These are phyloP conservation scores for Sebastes cheni DNA, from an alignment of 2,797 vertebrate species.

Conservation along the genomic window DNA sequence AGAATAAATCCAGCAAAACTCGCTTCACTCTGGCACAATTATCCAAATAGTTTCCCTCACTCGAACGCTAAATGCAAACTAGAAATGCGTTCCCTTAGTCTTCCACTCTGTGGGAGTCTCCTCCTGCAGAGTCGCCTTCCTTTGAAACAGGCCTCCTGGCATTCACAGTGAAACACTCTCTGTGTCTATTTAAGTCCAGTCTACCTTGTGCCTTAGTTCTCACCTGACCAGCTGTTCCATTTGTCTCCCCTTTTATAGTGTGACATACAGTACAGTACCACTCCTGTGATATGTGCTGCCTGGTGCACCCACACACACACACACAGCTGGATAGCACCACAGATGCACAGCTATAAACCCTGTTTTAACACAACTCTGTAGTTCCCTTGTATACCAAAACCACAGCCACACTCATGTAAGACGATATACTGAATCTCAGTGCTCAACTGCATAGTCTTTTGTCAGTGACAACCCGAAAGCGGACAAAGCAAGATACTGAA, in stretches of 20 bases:
- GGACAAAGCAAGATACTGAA: slow-evolving; percentile 9
- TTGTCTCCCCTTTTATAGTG: slow-evolving; percentile 23
- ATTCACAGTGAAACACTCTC: slow-evolving; percentile 11
- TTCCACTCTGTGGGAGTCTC: slow-evolving; percentile 20
- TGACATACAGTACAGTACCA: not conserved
- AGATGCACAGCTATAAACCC: not conserved
- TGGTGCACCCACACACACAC: not conserved
- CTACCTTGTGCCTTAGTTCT: slow-evolving; percentile 1
- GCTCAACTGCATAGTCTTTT: not conserved
- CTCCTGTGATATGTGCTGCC: slow-evolving; percentile 9
- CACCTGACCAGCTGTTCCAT: slow-evolving; percentile 31
- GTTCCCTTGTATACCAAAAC: not conserved
- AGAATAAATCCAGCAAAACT: not conserved
- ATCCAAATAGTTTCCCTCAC: not conserved
- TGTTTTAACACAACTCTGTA: not conserved
- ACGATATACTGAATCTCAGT: not conserved
- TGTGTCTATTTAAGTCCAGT: slow-evolving; percentile 27
- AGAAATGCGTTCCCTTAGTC: slow-evolving; percentile 6
- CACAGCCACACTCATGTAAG: not conserved
- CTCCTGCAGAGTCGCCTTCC: slow-evolving; percentile 35
- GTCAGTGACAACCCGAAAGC: not conserved
- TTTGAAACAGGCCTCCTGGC: slow-evolving; percentile 38
- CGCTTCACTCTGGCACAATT: not conserved
- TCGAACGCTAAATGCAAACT: not conserved
- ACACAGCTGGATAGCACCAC: not conserved